Conservation (phyloP, 2,797 vertebrate genomes). For the Bovichtus variegatus region DNA sequence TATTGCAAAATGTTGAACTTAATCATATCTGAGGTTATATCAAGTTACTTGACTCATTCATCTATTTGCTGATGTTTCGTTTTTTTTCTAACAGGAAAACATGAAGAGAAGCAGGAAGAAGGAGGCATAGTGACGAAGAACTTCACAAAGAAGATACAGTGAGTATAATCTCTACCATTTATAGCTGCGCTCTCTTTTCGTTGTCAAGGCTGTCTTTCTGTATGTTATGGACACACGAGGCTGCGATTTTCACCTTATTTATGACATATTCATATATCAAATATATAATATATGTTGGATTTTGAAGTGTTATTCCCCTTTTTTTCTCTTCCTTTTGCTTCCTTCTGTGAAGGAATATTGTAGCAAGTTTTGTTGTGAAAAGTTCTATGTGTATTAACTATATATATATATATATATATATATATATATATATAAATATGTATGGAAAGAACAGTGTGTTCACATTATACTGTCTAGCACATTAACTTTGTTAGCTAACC, state of each 20-base stretch:
- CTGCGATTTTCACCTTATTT: neutral
- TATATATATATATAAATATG: no score
- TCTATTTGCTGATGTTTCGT: neutral
- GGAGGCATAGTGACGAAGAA: slow-evolving; percentile 98
- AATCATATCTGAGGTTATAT: neutral
- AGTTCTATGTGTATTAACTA: no score
- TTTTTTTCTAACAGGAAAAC: slow-evolving; percentile 88
- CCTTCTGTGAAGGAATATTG: no score
- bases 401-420: no score
- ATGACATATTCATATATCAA: neutral
- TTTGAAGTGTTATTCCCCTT: neutral
- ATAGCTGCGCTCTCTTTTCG: neutral
- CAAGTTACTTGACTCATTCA: neutral
- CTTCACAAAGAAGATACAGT: slow-evolving; percentile 99
- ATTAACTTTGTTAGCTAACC: no score
- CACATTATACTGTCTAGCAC: no score
- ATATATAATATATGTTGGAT: neutral
- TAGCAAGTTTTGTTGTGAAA: no score
- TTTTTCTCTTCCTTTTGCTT: no score
- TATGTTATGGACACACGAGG: neutral
- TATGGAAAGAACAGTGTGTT: no score
- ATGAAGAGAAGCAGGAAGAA: slow-evolving; percentile 97
- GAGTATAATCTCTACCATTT: slow-evolving; percentile 84
- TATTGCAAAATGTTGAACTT: neutral
- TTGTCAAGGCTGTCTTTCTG: neutral